A percentile compares a stretch with the other conserved stretches of the same genome.
Evolutionary conservation across 2,888 invertebrate genomes (phyloP).

Genomic region (Cyclophora albipunctata): DNA sequence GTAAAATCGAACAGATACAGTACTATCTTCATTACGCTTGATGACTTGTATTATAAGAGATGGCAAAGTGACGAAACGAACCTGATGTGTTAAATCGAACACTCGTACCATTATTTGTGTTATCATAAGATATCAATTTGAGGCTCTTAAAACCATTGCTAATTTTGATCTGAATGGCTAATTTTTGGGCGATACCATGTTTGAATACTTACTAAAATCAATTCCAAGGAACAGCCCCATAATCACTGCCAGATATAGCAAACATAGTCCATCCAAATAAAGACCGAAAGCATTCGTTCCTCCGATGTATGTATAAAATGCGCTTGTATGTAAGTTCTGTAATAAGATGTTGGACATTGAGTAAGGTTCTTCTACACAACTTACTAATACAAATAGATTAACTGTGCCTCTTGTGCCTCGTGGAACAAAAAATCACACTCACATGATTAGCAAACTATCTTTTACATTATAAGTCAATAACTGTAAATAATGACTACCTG

Average conservation of each 20-base stretch:
- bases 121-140: no score
- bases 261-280: slow-evolving; percentile 82
- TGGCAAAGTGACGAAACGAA: not conserved
- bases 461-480: not conserved
- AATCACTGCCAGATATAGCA: slow-evolving; percentile 78
- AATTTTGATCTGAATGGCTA: no score
- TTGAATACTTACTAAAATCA: slow-evolving; percentile 67
- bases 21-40: not conserved
- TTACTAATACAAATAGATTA: not conserved
- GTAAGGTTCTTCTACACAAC: not conserved
- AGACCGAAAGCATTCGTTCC: slow-evolving; percentile 82
- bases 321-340: slow-evolving; percentile 81
- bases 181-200: no score
- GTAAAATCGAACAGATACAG: not conserved
- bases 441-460: not conserved
- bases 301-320: slow-evolving; percentile 80
- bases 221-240: slow-evolving; percentile 78
- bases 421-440: not conserved
- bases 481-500: slow-evolving; percentile 49
- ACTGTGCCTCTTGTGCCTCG: not conserved
- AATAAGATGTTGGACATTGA: slow-evolving; percentile 12
- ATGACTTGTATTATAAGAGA: not conserved
- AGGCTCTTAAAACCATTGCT: no score
- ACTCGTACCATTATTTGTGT: no score
- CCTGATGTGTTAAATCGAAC: no score